Percentiles rank a stretch among this genome's conserved stretches.
Conservation (phyloP, 2,888 invertebrate species). For the Caenorhabditis macrosperma region DNA sequence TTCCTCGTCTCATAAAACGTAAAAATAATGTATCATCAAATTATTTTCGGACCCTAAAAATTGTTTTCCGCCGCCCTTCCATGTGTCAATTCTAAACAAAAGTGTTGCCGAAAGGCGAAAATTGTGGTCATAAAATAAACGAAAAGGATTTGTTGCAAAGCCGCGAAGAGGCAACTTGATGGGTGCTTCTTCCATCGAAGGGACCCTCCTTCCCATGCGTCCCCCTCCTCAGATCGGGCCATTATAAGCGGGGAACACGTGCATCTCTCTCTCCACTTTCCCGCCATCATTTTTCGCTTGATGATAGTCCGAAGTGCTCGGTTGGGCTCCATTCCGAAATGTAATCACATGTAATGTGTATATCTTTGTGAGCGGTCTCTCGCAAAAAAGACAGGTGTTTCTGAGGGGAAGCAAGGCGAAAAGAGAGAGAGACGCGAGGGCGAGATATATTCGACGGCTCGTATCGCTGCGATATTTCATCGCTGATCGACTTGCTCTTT, state of each 20-base stretch:
- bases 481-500: slow-evolving; percentile 38
- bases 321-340: slow-evolving; percentile 20
- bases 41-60: background rate
- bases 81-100: slow-evolving; percentile 16
- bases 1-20: background rate
- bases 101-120: slow-evolving; percentile 25
- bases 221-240: background rate
- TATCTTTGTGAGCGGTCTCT: slow-evolving; percentile 14
- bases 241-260: background rate
- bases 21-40: background rate
- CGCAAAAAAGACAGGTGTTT: slow-evolving; percentile 56
- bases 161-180: slow-evolving; percentile 9
- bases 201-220: background rate
- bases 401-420: background rate
- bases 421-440: background rate
- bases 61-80: background rate
- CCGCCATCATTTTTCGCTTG: slow-evolving; percentile 7
- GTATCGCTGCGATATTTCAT: slow-evolving; percentile 48
- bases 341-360: slow-evolving; percentile 58
- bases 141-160: slow-evolving; percentile 26
- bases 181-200: background rate
- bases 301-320: background rate
- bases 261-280: background rate
- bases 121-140: slow-evolving; percentile 20
- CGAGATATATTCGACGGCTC: slow-evolving; percentile 39